Percentiles rank a stretch among this genome's conserved stretches.
These are phyloP conservation scores for Chiroxiphia lanceolata DNA, from an alignment of 2,797 vertebrate species.

Conservation along the genomic window DNA sequence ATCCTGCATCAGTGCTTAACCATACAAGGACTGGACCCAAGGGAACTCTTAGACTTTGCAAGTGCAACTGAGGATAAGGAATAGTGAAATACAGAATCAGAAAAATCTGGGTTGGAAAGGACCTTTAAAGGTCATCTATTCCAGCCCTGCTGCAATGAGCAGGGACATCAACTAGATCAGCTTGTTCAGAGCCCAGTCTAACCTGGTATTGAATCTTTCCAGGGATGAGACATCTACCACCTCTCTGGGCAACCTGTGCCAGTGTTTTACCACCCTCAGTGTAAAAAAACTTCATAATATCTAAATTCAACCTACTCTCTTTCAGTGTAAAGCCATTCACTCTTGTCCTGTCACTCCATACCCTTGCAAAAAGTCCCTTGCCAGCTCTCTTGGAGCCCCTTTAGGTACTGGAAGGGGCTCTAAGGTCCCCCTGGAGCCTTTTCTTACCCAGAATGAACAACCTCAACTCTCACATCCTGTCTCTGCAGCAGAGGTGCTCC, in stretches of 20 bases:
- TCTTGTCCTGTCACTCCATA: neutral
- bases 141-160: neutral
- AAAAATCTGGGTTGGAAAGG: neutral
- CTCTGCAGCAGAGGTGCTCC: neutral
- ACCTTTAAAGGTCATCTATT: neutral
- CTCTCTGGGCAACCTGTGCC: neutral
- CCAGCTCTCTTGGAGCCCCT: neutral
- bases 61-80: neutral
- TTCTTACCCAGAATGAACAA: neutral
- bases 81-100: neutral
- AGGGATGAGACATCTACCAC: neutral
- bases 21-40: neutral
- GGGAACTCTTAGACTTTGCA: neutral
- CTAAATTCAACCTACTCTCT: neutral
- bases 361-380: too few relatives aligned
- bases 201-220: neutral
- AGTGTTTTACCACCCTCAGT: neutral
- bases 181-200: neutral
- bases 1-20: accelerated
- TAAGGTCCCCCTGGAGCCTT: neutral
- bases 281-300: neutral
- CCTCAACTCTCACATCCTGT: neutral
- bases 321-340: neutral
- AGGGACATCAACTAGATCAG: neutral
- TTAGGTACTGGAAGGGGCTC: neutral